Evolutionary conservation across 2,888 invertebrate genomes (phyloP), one percentile per base, ranked within the genome.

Genomic region (Saturnia japonica): DNA sequence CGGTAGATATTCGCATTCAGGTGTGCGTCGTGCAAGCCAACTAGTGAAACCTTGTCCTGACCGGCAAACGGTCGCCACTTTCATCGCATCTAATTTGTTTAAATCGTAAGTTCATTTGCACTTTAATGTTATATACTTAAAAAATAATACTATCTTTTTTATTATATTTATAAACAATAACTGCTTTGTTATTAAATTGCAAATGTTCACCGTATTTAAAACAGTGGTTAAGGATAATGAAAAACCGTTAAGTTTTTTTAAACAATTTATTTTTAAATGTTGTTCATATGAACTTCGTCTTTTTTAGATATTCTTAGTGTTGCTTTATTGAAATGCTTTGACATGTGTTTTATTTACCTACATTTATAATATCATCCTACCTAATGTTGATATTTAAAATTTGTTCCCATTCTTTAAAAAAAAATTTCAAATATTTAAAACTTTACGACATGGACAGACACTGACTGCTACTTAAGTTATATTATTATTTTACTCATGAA

Each of bases 1-100:
- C 84, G 82, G 82, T 89, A 87, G 88, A 85, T 86, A 85, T 88
- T 89, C 83, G 82, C 79, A 83, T 84, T 91, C 93, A 93, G 92
- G 85, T 81, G 76, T 75, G 71, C 78, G 81, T n/a, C n/a, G n/a
- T n/a, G n/a, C n/a, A n/a, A 80, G 88, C 86, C 88, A 86, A 86
- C 80, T 85, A 82, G 85, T 87, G 85, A 85, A 80, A 82, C 84
- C 85, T 81, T 77, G 88, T 91, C 85, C 86, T 85, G 84, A 73
- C 78, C 74, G 75, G 78, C 77, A 77, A 82, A 77, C 83, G 84
- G 82, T 77, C 81, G 81, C 79, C 78, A 80, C 82, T 82, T 80
- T 79, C 78, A 81, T 81, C 77, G 76, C 79, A 77, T 72, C 75
- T 74, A 75, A 77, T 77, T 78, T 77, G 73, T 80, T 78, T 76